Conservation (phyloP, 2,888 invertebrate species). For the Cactoblastis cactorum region DNA sequence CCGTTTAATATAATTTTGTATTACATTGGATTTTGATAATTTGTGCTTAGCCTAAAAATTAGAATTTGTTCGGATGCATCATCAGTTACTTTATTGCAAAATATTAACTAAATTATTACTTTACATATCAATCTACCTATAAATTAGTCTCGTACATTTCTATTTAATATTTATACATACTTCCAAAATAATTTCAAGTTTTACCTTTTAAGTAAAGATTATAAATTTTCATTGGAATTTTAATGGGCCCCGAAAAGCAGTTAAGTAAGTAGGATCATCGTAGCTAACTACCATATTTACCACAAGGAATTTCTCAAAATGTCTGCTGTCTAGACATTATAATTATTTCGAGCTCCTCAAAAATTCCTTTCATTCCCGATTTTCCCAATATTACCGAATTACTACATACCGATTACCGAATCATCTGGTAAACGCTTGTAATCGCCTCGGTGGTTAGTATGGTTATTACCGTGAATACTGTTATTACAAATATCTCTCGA, state of each 20-base stretch:
- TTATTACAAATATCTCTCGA: slow-evolving; percentile 50
- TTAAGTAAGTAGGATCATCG: slow-evolving; percentile 35
- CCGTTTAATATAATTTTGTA: background rate
- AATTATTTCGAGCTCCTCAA: slow-evolving; percentile 32
- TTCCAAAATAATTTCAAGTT: background rate
- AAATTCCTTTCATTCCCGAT: slow-evolving; percentile 38
- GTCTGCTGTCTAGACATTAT: slow-evolving; percentile 25
- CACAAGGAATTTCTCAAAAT: slow-evolving; percentile 30
- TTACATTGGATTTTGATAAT: slow-evolving; percentile 6
- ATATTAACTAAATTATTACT: too few species aligned
- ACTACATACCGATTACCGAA: slow-evolving; percentile 55
- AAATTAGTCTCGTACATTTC: background rate
- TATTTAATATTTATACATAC: background rate
- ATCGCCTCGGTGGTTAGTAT: slow-evolving; percentile 64
- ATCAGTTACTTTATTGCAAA: background rate
- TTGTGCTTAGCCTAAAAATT: background rate
- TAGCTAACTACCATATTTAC: slow-evolving; percentile 56
- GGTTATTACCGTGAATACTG: slow-evolving; percentile 58
- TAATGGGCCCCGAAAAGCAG: slow-evolving; percentile 27
- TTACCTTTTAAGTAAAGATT: background rate
- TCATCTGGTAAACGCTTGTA: slow-evolving; percentile 73
- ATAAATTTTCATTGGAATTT: slow-evolving; percentile 37
- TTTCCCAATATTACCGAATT: slow-evolving; percentile 53
- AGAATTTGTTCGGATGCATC: background rate
- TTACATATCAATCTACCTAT: too few species aligned